A percentile compares a stretch with the other conserved stretches of the same genome.
These are phyloP conservation scores for Cydia amplana DNA, from an alignment of 1,140 invertebrate species.

Conservation along the genomic window DNA sequence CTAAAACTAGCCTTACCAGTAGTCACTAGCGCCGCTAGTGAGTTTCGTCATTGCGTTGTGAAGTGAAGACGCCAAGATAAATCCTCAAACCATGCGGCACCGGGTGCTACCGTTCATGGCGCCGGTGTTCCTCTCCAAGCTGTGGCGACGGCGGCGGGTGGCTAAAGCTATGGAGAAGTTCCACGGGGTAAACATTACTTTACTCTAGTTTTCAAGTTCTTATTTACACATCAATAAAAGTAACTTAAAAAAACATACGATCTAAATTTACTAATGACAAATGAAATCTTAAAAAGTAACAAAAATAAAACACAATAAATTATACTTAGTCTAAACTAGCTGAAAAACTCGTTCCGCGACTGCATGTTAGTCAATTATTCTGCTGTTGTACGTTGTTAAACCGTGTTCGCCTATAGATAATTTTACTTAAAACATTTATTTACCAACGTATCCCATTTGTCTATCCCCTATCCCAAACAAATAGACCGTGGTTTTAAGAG, in stretches of 20 bases:
- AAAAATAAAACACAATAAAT: too few species aligned
- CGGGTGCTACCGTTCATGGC: slow-evolving; percentile 67
- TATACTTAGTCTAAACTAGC: too few species aligned
- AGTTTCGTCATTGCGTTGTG: slow-evolving; percentile 33
- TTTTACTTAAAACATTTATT: too few species aligned
- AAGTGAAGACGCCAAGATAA: slow-evolving; percentile 60
- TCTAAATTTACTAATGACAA: too few species aligned
- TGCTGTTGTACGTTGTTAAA: too few species aligned
- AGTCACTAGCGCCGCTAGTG: slow-evolving; percentile 43
- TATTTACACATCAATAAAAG: too few species aligned
- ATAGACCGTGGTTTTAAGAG: neutral
- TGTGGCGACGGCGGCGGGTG: slow-evolving; percentile 63
- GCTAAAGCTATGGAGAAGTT: slow-evolving; percentile 67
- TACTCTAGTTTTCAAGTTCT: neutral
- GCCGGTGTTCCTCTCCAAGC: slow-evolving; percentile 67
- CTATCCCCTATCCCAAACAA: neutral
- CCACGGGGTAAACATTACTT: slow-evolving; percentile 55
- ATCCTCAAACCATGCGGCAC: slow-evolving; percentile 74
- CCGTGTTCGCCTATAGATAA: too few species aligned
- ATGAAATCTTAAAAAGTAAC: too few species aligned
- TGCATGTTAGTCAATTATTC: too few species aligned
- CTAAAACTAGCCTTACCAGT: neutral
- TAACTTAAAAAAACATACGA: too few species aligned
- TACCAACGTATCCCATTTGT: neutral
- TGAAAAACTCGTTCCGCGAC: too few species aligned